These are phyloP conservation scores for Cotesia congregata DNA, from an alignment of 2,888 invertebrate species.

Conservation along the genomic window DNA sequence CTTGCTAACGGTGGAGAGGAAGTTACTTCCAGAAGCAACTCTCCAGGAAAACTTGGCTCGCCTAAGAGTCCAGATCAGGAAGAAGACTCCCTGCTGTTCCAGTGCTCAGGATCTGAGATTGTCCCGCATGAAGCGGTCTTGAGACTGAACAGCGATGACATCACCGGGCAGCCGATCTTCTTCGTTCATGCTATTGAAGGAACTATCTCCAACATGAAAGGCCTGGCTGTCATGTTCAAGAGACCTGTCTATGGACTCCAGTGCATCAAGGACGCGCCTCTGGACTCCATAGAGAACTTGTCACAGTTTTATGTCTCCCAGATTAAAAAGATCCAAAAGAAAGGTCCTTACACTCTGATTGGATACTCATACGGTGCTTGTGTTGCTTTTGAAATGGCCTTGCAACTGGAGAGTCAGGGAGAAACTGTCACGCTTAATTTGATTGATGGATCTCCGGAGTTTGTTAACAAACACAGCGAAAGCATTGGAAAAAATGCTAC, in stretches of 20 bases:
- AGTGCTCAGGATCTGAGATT: constrained; percentile 75
- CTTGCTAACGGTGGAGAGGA: constrained; percentile 68
- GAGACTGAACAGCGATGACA: constrained; percentile 75
- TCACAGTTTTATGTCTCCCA: constrained; percentile 82
- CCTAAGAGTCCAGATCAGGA: constrained; percentile 57
- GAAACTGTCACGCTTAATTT: constrained; percentile 79
- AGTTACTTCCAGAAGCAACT: constrained; percentile 48
- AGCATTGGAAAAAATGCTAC: constrained; percentile 73
- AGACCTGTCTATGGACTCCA: constrained; percentile 91
- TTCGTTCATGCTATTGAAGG: constrained; percentile 92
- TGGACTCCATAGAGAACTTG: constrained; percentile 79
- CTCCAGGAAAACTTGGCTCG: constrained; percentile 45
- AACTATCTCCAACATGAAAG: constrained; percentile 79
- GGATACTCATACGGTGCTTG: constrained; percentile 98
- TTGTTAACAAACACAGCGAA: constrained; percentile 81
- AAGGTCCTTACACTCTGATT: constrained; percentile 88
- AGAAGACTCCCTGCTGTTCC: constrained; percentile 61
- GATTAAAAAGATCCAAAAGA: constrained; percentile 82
- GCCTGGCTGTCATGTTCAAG: constrained; percentile 80
- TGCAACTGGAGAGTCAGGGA: constrained; percentile 80
- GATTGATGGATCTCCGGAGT: constrained; percentile 91
- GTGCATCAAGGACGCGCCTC: constrained; percentile 83
- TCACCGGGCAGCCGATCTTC: constrained; percentile 74
- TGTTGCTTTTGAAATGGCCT: constrained; percentile 95
- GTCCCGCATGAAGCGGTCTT: constrained; percentile 83